Evolutionary conservation across 2,113 vertebrate genomes (phyloP), one percentile per base, ranked within the genome.

Genomic region (Pungitius pungitius): DNA sequence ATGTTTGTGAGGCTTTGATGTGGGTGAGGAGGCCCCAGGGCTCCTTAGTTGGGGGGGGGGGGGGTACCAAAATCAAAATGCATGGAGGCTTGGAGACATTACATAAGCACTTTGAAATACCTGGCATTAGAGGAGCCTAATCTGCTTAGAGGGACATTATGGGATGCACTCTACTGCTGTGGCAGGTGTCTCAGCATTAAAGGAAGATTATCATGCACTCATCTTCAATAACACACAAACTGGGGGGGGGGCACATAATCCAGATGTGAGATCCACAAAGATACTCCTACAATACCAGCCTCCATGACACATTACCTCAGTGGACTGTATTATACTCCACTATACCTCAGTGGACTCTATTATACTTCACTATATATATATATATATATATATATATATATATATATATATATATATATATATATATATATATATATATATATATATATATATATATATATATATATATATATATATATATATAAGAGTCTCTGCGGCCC

Each of bases 61-160:
- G 69, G 56, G 40, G 6, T 24, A 35, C 33, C 12, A 15, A 61
- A 79, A 81, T 66, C 69, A 74, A 81, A 78, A 71, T 47, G n/a
- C 72, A 76, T 10, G 93, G 94, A 95, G 91, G 93, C 93, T 95
- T 94, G 95, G 95, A 95, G 95, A 96, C 94, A 94, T 96, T 96
- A 96, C 95, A 95, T 95, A 95, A 96, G 95, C 95, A 95, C 96
- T 97, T 95, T 95, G 95, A 96, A 97, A 94, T 97, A 97, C 95
- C 96, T 97, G 80, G 95, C 95, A 97, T 96, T 95, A 95, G 74
- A 86, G 59, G 40, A 73, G 42, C 22, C 75, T 96, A 96, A 96
- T 95, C 95, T 95, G 91, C 95, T 96, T 96, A 96, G 74, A 93
- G 94, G 93, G 93, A 96, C 95, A 95, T 95, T 95, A 95, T 92